These are phyloP conservation scores for Reticulitermes speratus DNA, from an alignment of 1,140 invertebrate genomes.

Conservation along the genomic window DNA sequence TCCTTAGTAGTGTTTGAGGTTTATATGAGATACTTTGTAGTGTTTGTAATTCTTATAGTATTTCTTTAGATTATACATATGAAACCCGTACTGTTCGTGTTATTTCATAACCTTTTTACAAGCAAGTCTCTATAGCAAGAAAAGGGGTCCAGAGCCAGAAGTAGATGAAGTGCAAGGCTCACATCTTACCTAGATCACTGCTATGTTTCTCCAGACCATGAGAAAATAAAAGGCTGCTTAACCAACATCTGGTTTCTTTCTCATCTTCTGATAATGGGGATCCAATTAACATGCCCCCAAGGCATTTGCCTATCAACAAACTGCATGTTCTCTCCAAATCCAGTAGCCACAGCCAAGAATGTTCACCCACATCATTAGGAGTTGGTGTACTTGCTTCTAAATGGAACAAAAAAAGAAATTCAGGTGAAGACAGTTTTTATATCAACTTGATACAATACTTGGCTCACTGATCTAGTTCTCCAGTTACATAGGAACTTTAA, in stretches of 20 bases:
- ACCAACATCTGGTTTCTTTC: slow-evolving; percentile 51
- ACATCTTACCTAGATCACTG: slow-evolving; percentile 33
- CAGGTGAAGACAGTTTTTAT: not conserved
- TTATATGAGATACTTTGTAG: no score
- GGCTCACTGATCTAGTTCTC: no score
- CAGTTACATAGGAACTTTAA: no score
- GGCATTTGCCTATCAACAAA: slow-evolving; percentile 59
- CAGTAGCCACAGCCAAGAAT: slow-evolving; percentile 61
- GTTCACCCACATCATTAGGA: slow-evolving; percentile 45
- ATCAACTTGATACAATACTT: no score
- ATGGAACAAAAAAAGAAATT: slow-evolving; percentile 3
- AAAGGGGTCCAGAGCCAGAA: no score
- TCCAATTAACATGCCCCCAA: slow-evolving; percentile 59
- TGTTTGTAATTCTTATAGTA: no score
- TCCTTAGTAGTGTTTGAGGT: no score
- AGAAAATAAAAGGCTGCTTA: slow-evolving; percentile 55
- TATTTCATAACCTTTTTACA: no score
- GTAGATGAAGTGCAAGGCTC: slow-evolving; percentile 23
- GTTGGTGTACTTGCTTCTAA: slow-evolving; percentile 51
- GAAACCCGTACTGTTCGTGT: no score
- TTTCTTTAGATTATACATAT: no score
- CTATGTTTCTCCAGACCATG: slow-evolving; percentile 51
- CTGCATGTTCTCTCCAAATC: slow-evolving; percentile 62
- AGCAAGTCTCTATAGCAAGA: no score
- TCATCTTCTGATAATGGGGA: slow-evolving; percentile 51